These are phyloP conservation scores for Vireo griseus DNA, from an alignment of 2,797 vertebrate species.

Conservation along the genomic window DNA sequence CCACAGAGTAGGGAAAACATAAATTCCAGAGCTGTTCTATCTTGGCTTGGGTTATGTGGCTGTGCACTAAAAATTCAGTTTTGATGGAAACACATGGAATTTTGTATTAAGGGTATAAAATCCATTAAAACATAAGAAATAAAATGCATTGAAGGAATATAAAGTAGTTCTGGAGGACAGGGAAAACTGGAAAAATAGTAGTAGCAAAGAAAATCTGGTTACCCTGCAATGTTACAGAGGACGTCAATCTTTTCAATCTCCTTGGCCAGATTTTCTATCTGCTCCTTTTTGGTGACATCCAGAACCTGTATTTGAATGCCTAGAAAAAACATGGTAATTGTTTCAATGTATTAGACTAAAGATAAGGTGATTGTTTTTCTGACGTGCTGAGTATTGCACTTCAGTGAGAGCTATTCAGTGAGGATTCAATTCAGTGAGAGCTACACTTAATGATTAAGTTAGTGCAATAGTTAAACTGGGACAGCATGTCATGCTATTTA, in stretches of 20 bases:
- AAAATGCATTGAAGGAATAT: neutral
- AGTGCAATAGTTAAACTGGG: neutral
- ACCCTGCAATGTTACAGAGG: slow-evolving; percentile 94
- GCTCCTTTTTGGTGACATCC: slow-evolving; percentile 89
- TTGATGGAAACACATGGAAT: neutral
- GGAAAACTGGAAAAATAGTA: neutral
- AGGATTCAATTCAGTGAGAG: neutral
- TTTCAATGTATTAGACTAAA: neutral
- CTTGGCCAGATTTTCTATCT: slow-evolving; percentile 86
- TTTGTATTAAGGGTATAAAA: neutral
- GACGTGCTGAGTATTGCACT: neutral
- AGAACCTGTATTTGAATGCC: slow-evolving; percentile 86
- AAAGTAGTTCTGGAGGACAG: neutral
- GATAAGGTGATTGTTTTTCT: neutral
- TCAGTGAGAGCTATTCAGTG: neutral
- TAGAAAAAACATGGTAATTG: slow-evolving; percentile 44
- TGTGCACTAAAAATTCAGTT: neutral
- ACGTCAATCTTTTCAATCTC: slow-evolving; percentile 87
- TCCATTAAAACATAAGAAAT: neutral
- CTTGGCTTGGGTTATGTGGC: neutral
- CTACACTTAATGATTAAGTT: neutral
- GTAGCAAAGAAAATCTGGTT: slow-evolving; percentile 1
- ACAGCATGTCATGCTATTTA: neutral
- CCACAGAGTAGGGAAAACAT: fast-evolving
- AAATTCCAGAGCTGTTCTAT: neutral